These are phyloP conservation scores for Pao palembangensis DNA, from an alignment of 2,113 vertebrate species.

Conservation along the genomic window DNA sequence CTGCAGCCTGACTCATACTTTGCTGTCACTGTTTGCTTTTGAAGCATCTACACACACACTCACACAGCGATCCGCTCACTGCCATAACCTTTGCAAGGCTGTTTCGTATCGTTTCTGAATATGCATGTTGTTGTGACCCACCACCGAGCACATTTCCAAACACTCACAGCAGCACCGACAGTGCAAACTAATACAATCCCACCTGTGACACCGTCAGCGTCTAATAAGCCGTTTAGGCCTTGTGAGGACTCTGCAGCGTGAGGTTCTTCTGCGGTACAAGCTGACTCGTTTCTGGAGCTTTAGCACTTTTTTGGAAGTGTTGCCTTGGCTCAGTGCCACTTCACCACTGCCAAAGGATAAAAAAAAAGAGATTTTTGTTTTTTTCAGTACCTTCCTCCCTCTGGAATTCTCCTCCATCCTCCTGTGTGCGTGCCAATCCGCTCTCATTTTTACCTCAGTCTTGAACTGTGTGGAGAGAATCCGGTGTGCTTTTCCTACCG, in stretches of 20 bases:
- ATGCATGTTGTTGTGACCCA: constrained; percentile 66
- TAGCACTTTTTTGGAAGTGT: constrained; percentile 55
- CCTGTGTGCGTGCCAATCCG: constrained; percentile 53
- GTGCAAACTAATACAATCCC: no score
- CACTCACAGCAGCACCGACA: constrained; percentile 29
- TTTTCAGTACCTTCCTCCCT: constrained; percentile 25
- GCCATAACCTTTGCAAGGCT: constrained; percentile 44
- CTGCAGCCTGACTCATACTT: constrained; percentile 45
- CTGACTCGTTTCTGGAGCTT: constrained; percentile 46
- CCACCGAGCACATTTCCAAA: constrained; percentile 46
- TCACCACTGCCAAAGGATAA: constrained; percentile 67
- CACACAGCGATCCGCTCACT: constrained; percentile 25
- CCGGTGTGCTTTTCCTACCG: background rate
- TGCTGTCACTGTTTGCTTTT: constrained; percentile 24
- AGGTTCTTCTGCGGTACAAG: constrained; percentile 30
- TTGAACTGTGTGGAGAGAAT: background rate
- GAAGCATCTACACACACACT: constrained; percentile 13
- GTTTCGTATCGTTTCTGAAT: constrained; percentile 55
- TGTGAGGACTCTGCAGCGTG: constrained; percentile 6
- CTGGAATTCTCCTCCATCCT: constrained; percentile 22
- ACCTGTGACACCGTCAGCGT: no score
- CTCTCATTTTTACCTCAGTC: background rate
- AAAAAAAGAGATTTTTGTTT: constrained; percentile 12
- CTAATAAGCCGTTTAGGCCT: no score
- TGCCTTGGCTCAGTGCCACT: constrained; percentile 57